A percentile compares a stretch with the other conserved stretches of the same genome.
These are phyloP conservation scores for Cactoblastis cactorum DNA, from an alignment of 2,888 invertebrate genomes.

Conservation along the genomic window DNA sequence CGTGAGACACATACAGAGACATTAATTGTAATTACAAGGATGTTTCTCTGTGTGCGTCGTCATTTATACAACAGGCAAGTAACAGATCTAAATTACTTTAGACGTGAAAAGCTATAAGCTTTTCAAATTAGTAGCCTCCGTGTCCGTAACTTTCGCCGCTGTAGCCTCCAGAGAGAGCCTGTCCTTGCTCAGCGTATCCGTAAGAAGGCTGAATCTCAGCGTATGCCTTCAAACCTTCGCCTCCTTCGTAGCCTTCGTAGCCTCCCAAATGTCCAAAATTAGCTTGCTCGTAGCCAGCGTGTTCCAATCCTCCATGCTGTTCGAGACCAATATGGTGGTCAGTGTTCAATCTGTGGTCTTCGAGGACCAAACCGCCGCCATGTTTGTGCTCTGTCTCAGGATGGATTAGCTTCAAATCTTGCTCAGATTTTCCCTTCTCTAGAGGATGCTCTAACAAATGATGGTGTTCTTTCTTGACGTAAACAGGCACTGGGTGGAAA, in stretches of 20 bases:
- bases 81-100: slow-evolving; percentile 45
- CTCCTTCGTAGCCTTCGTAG: slow-evolving; percentile 51
- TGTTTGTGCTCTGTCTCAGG: slow-evolving; percentile 80
- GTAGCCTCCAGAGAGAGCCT: slow-evolving; percentile 43
- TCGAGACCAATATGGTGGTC: slow-evolving; percentile 53
- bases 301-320: slow-evolving; percentile 43
- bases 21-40: background rate
- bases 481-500: slow-evolving; percentile 84
- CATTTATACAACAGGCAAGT: slow-evolving; percentile 54
- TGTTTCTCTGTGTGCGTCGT: slow-evolving; percentile 16
- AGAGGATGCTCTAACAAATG: slow-evolving; percentile 82
- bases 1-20: background rate
- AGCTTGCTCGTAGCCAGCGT: slow-evolving; percentile 43
- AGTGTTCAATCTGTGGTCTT: slow-evolving; percentile 74
- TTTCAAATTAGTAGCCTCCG: slow-evolving; percentile 55
- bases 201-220: slow-evolving; percentile 55
- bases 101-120: slow-evolving; percentile 39
- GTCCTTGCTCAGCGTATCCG: slow-evolving; percentile 50
- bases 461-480: slow-evolving; percentile 83
- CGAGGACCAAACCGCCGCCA: slow-evolving; percentile 79
- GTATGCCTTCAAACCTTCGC: slow-evolving; percentile 59
- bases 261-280: slow-evolving; percentile 38
- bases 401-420: slow-evolving; percentile 79
- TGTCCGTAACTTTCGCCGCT: slow-evolving; percentile 58
- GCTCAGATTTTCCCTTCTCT: slow-evolving; percentile 81